Evolutionary conservation across 1,140 invertebrate species (phyloP), one percentile per base, ranked within the genome.

Genomic region (Caenorhabditis elegans): DNA sequence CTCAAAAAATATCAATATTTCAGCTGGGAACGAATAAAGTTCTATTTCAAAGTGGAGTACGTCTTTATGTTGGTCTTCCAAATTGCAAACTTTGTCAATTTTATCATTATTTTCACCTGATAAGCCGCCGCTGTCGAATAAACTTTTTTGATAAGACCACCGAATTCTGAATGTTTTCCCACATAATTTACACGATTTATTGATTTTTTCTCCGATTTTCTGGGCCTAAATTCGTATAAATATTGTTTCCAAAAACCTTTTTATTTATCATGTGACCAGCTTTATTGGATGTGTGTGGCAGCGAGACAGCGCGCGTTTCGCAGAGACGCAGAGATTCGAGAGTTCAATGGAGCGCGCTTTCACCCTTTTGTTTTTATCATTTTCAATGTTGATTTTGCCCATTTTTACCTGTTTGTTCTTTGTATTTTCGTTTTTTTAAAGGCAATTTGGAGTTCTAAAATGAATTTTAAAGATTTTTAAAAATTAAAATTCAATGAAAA

Each of bases 71-170:
- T 26, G 19, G 60, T 70, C 3, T 70, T 70, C 34, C 60, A 70
- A 70, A 70, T 70, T 70, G 60, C 60, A 70, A 70, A 70, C 60
- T 70, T 70, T 39, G 60, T 70, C 60, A 70, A 70, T 39, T 70
- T 70, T 70, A 39, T 70, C 60, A 70, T 70, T 39, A 70, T 70
- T 70, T 70, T 70, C 19, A 39, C 19, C 8, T 70, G 60, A 70
- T 70, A 70, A 70, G 39, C n/a, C n/a, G n/a, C n/a, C 26, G 28
- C 1, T 17, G 0, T 34, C 15, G 3, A 60, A 60, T 60, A 60
- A 60, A 60, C 6, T 60, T 31, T 11, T 60, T n/a, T 31, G 53
- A 34, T 51, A 10, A 26, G 5, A 5, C n/a, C n/a, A n/a, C n/a
- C n/a, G n/a, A n/a, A n/a, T n/a, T 48, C 17, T 53, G 49, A 53